Conservation (phyloP, 2,797 vertebrate species). For the Phylloscopus collybita region DNA sequence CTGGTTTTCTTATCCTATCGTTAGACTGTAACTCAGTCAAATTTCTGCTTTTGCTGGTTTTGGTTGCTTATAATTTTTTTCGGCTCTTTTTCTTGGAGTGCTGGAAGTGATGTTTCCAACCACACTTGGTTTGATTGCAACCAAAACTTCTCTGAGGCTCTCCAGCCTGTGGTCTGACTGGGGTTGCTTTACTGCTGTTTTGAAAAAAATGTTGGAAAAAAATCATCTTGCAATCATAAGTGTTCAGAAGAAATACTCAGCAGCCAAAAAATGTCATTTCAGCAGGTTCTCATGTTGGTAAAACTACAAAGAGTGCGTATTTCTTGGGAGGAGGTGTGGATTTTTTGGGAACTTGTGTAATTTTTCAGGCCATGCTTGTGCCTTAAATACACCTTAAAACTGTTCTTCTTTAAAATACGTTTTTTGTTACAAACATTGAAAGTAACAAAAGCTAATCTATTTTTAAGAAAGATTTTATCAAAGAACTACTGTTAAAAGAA, state of each 20-base stretch:
- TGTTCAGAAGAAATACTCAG: background rate
- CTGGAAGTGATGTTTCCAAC: background rate
- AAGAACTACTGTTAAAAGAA: background rate
- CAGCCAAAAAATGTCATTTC: background rate
- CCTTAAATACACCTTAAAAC: background rate
- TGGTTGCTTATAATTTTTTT: background rate
- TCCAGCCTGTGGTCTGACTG: background rate
- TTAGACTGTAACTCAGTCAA: background rate
- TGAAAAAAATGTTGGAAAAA: background rate
- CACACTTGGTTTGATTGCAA: background rate
- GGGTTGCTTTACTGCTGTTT: background rate
- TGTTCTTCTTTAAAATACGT: background rate
- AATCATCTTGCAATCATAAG: background rate
- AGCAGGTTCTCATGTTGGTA: background rate
- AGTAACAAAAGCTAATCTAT: background rate
- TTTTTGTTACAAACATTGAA: background rate
- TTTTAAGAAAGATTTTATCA: background rate
- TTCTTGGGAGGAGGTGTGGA: background rate
- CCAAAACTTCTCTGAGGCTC: background rate
- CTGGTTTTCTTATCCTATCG: background rate
- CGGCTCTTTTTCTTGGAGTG: background rate
- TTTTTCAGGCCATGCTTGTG: background rate
- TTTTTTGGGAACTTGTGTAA: background rate
- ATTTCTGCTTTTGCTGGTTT: background rate
- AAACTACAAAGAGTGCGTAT: background rate